Evolutionary conservation across 2,797 vertebrate species (phyloP), one percentile per base, ranked within the genome.

Genomic region (Poecilia picta): DNA sequence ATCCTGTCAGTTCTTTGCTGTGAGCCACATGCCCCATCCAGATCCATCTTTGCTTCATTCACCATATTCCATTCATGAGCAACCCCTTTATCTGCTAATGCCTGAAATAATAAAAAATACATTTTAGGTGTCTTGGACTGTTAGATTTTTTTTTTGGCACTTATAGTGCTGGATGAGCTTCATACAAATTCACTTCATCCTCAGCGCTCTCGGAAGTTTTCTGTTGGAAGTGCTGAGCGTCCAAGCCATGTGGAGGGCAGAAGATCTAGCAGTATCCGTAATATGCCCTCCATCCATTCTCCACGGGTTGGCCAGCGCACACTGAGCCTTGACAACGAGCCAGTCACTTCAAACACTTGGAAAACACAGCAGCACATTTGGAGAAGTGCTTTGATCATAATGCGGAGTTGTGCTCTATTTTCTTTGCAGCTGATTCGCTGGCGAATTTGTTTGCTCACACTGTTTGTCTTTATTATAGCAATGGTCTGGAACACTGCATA

Each of bases 341-440:
- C 95, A 95, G 90, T 89, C 89, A 94, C 93, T 95, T 96, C 94
- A 96, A 95, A 95, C 93, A 87, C 78, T 91, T 73, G 77, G 83
- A 88, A 87, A 91, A 91, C 87, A 82, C 88, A 93, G 89, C 87
- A 84, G 89, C 78, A 77, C 57, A 78, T 91, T 87, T 81, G 75
- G 73, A 84, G 73, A 81, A 88, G 84, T 45, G 77, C 92, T 93
- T 95, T 95, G 93, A 95, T 95, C 92, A 86, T 73, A 79, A 13
- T 85, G 77, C 83, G 83, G 79, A 80, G 53, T 57, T 10, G 66
- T 85, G 80, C 81, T 62, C 76, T 88, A 72, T 84, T 73, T 83
- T 75, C 76, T 72, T 83, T 84, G 75, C 86, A 79, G 78, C 78
- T 85, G 78, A 85, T 90, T 91, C 80, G 79, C 88, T 85, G 66